phyloP scores from a whole-genome alignment of 2,888 invertebrate species.

The Eupelmus urozonus region DNA sequence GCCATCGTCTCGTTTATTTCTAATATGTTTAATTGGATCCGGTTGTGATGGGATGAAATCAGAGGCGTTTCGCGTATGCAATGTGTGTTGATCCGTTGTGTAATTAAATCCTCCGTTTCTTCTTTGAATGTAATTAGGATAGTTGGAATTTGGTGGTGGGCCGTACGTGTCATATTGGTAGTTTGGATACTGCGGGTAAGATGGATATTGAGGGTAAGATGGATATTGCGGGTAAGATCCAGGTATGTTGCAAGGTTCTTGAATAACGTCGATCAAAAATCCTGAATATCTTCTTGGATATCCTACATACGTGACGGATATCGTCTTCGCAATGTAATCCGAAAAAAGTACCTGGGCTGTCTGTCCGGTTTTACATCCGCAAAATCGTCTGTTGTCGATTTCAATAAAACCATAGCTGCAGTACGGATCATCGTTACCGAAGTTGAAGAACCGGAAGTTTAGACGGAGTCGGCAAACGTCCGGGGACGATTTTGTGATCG shows the following conservation, averaged over 20 bases:
- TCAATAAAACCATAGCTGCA: slow-evolving; percentile 80
- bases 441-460: slow-evolving; percentile 79
- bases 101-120: slow-evolving; percentile 15
- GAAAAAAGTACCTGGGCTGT: slow-evolving; percentile 70
- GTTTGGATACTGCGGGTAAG: not conserved
- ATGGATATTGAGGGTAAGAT: slow-evolving; percentile 8
- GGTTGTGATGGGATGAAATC: not conserved
- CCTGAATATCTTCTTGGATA: slow-evolving; percentile 76
- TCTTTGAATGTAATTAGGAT: slow-evolving; percentile 20
- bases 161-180: slow-evolving; percentile 9
- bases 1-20: slow-evolving; percentile 63
- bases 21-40: slow-evolving; percentile 27
- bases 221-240: slow-evolving; percentile 4
- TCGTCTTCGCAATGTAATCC: slow-evolving; percentile 71
- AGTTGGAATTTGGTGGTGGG: slow-evolving; percentile 20
- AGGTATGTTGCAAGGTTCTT: slow-evolving; percentile 78
- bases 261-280: slow-evolving; percentile 80
- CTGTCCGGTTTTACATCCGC: slow-evolving; percentile 80
- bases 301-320: slow-evolving; percentile 77
- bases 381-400: slow-evolving; percentile 80
- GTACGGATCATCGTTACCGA: slow-evolving; percentile 74
- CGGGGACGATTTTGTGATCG: slow-evolving; percentile 77
- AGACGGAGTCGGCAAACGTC: slow-evolving; percentile 79
- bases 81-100: not conserved
- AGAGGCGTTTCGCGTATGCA: not conserved